Percentiles rank a stretch among this genome's conserved stretches.
Evolutionary conservation across 2,797 vertebrate species (phyloP).

Genomic region (Bradypus variegatus): DNA sequence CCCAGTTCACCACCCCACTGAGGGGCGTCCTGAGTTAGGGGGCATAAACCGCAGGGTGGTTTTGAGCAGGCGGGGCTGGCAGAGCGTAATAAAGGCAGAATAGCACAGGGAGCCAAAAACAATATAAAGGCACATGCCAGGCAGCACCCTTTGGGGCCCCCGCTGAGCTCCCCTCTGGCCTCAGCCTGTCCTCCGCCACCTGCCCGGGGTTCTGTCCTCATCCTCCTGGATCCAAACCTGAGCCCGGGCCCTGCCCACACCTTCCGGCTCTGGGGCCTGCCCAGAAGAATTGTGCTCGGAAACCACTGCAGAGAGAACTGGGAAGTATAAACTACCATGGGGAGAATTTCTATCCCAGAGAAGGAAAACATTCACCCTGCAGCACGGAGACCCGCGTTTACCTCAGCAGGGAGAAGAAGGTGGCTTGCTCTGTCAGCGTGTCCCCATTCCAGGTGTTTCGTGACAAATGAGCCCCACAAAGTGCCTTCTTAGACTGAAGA

Average conservation of each 20-base stretch:
- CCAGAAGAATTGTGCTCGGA: not conserved
- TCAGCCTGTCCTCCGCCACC: too few species aligned
- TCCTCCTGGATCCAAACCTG: not conserved
- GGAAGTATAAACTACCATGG: accelerated
- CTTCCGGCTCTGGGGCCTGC: not conserved
- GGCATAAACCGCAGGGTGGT: accelerated
- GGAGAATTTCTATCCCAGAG: not conserved
- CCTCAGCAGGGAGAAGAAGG: not conserved
- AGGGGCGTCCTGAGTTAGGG: not conserved
- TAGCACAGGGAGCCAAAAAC: not conserved
- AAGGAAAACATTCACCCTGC: accelerated
- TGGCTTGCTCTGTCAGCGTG: not conserved
- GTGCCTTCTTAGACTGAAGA: not conserved
- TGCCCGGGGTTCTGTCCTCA: too few species aligned
- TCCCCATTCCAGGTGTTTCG: not conserved
- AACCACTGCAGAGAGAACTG: accelerated
- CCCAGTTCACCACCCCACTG: too few species aligned
- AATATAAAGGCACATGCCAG: not conserved
- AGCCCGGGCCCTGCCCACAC: not conserved
- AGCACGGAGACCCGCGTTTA: accelerated
- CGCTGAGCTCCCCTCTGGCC: not conserved
- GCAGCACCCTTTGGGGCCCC: accelerated
- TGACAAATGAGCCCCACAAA: not conserved
- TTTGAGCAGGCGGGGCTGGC: not conserved
- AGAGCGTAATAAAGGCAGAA: accelerated